These are phyloP conservation scores for Sylvilagus floridanus DNA, from an alignment of 2,797 vertebrate genomes.

Conservation along the genomic window DNA sequence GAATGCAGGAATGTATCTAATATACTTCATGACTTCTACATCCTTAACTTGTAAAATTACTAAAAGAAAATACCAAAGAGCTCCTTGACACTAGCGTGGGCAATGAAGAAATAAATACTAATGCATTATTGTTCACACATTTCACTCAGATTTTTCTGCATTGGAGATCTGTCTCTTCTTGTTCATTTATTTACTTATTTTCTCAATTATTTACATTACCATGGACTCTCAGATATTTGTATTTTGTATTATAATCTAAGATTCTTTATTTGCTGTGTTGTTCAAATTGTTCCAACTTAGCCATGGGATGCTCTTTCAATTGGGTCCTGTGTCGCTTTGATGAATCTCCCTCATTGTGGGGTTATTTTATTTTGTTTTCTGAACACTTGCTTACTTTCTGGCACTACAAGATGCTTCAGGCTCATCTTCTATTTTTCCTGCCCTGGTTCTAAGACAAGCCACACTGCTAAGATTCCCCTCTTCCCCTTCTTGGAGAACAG, in stretches of 20 bases:
- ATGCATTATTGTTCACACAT: neutral
- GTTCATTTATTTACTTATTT: neutral
- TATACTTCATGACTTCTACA: no score
- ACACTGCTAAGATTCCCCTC: neutral
- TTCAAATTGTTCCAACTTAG: neutral
- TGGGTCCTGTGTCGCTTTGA: neutral
- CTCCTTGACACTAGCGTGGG: neutral
- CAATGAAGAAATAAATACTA: neutral
- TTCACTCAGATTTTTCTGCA: neutral
- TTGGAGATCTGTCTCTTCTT: neutral
- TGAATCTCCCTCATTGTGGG: no score
- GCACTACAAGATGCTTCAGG: neutral
- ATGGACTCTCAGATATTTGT: neutral
- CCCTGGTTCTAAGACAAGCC: neutral
- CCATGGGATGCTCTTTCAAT: neutral
- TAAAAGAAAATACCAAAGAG: neutral
- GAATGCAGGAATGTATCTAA: neutral
- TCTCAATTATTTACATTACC: neutral
- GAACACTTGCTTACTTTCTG: neutral
- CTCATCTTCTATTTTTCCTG: neutral
- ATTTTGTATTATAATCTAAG: neutral
- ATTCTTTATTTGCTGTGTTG: neutral
- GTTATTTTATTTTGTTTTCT: neutral
- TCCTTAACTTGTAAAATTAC: neutral
- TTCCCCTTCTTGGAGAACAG: neutral